Percentiles rank a stretch among this genome's conserved stretches.
Evolutionary conservation across 2,888 invertebrate species (phyloP).

Genomic region (Rutpela maculata): DNA sequence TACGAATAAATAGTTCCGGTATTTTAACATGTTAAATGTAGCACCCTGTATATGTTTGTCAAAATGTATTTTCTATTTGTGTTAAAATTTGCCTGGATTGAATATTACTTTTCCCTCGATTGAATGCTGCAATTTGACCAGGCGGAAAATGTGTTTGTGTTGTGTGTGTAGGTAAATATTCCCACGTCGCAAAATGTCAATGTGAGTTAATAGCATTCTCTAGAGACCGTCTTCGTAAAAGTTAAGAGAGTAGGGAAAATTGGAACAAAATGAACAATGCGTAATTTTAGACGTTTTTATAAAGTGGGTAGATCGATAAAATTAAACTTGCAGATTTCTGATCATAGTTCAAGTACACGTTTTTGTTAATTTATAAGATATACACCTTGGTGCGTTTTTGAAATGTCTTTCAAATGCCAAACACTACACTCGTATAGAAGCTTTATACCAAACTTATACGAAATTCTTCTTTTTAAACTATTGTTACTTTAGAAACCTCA

Average conservation of each 20-base stretch:
- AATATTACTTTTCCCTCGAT: not conserved
- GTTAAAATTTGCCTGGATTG: not conserved
- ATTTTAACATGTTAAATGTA: too few species aligned
- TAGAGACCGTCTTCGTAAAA: constrained; percentile 11
- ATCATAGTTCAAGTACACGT: too few species aligned
- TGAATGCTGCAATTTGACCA: constrained; percentile 17
- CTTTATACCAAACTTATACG: too few species aligned
- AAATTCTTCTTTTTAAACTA: too few species aligned
- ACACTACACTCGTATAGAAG: too few species aligned
- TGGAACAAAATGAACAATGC: not conserved
- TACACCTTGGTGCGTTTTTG: too few species aligned
- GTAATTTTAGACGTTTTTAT: not conserved
- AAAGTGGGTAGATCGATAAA: not conserved
- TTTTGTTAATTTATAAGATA: too few species aligned
- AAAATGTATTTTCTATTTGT: not conserved
- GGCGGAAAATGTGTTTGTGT: not conserved
- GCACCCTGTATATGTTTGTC: too few species aligned
- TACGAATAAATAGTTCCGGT: too few species aligned
- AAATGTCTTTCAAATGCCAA: too few species aligned
- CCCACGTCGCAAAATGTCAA: constrained; percentile 16
- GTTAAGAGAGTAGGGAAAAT: not conserved
- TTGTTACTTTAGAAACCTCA: too few species aligned
- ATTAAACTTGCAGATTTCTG: too few species aligned
- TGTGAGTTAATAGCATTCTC: constrained; percentile 20
- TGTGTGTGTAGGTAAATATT: constrained; percentile 22